Base-by-base conservation (phyloP, 2,113 vertebrate genomes). In the Osmerus mordax region DNA sequence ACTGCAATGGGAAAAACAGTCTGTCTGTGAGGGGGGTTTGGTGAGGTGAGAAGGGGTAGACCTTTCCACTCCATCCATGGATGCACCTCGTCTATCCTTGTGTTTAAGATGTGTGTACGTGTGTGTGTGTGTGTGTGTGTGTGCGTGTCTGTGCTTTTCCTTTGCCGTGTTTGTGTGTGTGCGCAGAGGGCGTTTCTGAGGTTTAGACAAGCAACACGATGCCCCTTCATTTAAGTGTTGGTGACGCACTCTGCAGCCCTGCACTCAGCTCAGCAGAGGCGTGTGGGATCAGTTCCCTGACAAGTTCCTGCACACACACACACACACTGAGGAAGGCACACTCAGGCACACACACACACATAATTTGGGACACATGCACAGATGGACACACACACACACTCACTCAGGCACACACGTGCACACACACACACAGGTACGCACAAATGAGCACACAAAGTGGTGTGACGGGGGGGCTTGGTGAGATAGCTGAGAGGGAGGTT, bases 241-340 rank as follows among this genome's bases (percentile, higher is more conserved):
- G n/a, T 82, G 77, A 74, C 65, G 53, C 69, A 70, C 23, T 70
- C 66, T 23, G n/a, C 23, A 23, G 18, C 14, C 56, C 64, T 25
- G 21, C 67, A 67, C 28, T 77, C 23, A 61, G 41, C 41, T 36
- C 41, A 62, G 58, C 25, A 19, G 56, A 47, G 29, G 9, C 5
- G 29, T 61, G 32, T 62, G 19, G 72, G 65, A 74, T 77, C 80
- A 76, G 16, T 66, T 72, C 72, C 65, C 7, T 74, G 36, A 28
- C 51, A 65, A 25, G 21, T 2, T 60, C 14, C 52, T 15, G 12
- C 21, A 18, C 41, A 8, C 18, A 52, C 29, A 59, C 25, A 60
- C 25, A 47, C 52, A 11, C 68, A 61, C 32, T 47, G 11, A 60
- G 36, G 67, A 58, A 16, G 36, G 21, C 51, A 65, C n/a, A 8